A percentile compares a stretch with the other conserved stretches of the same genome.
Evolutionary conservation across 53 echinoderm and acorn worm genomes (phyloP).

Genomic region (Mesocentrotus franciscanus): DNA sequence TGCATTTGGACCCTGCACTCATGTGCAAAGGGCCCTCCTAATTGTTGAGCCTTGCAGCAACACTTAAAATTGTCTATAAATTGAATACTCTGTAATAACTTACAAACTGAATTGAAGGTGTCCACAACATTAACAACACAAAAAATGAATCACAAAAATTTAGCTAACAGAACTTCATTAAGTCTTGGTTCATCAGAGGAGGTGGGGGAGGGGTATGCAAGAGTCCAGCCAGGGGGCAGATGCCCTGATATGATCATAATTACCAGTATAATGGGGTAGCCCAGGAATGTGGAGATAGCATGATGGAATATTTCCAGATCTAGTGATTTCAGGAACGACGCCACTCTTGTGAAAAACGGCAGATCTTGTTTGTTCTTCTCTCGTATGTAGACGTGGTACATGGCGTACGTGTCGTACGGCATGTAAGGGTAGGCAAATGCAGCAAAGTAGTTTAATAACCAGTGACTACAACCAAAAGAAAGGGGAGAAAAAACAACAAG

Average conservation of each 20-base stretch:
- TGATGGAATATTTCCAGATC: conserved; percentile 75
- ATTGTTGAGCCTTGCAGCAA: no score
- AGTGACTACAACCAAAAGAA: conserved; percentile 64
- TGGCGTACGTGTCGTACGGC: conserved; percentile 81
- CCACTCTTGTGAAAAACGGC: conserved; percentile 22
- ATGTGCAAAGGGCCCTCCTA: no score
- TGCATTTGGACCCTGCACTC: no score
- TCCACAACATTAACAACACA: no score
- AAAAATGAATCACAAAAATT: no score
- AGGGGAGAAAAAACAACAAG: background rate
- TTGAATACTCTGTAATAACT: no score
- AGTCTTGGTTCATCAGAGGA: no score
- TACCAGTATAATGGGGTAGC: conserved; percentile 79
- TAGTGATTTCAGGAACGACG: conserved; percentile 43
- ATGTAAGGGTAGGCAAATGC: conserved; percentile 82
- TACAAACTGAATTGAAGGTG: no score
- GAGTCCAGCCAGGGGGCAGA: no score
- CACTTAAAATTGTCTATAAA: no score
- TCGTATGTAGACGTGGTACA: conserved; percentile 66
- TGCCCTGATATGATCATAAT: background rate
- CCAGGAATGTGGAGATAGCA: conserved; percentile 71
- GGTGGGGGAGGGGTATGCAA: no score
- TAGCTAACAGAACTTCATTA: no score
- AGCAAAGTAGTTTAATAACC: conserved; percentile 75
- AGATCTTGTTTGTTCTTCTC: conserved; percentile 47